Evolutionary conservation across 1,140 invertebrate genomes (phyloP).

Genomic region (Galleria mellonella): DNA sequence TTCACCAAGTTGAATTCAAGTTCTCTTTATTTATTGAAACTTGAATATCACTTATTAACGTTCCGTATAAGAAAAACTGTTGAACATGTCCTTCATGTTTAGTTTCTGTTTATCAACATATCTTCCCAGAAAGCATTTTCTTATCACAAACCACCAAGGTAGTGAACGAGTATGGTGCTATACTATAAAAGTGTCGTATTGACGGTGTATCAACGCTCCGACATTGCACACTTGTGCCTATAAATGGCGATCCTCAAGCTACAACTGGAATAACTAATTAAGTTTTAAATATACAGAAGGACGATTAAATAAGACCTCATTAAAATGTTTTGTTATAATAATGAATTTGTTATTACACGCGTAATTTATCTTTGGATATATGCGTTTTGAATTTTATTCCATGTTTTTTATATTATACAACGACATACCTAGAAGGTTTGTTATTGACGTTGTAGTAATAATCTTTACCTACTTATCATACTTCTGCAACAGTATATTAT

Average conservation of each 20-base stretch:
- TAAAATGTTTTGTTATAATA: conserved; percentile 31
- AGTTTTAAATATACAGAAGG: conserved; percentile 25
- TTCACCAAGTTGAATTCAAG: not conserved
- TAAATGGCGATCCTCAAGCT: conserved; percentile 28
- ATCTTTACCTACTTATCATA: too few species aligned
- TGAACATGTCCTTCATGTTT: conserved; percentile 1
- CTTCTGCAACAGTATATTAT: too few species aligned
- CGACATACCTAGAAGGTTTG: too few species aligned
- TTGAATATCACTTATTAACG: not conserved
- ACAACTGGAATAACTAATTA: conserved; percentile 52
- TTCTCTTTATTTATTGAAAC: too few species aligned
- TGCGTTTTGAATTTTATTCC: too few species aligned
- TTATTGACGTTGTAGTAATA: too few species aligned
- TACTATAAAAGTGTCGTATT: conserved; percentile 10
- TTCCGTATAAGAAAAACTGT: not conserved
- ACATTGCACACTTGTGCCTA: conserved; percentile 28
- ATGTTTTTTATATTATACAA: too few species aligned
- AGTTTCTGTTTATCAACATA: conserved; percentile 5
- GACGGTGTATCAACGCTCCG: conserved; percentile 21
- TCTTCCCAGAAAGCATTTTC: conserved; percentile 9
- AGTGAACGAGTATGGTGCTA: conserved; percentile 13
- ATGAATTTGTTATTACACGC: too few species aligned
- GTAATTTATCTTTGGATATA: too few species aligned
- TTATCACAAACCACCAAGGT: conserved; percentile 13
- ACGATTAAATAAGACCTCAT: conserved; percentile 39